phyloP scores from a whole-genome alignment of 2,797 vertebrate genomes.

The Heliangelus exortis region DNA sequence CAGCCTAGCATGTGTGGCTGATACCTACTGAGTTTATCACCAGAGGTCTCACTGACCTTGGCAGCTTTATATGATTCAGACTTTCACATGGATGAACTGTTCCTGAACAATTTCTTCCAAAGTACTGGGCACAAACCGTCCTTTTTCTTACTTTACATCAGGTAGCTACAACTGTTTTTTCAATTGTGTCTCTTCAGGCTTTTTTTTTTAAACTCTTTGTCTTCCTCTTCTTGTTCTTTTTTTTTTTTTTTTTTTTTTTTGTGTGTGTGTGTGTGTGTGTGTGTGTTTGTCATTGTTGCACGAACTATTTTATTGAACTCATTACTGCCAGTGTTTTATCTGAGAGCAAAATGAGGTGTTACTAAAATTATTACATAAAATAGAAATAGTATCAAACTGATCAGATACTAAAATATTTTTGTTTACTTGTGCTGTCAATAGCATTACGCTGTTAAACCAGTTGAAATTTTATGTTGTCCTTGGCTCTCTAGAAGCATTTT shows the following conservation, averaged over 20 bases:
- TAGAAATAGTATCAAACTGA: background rate
- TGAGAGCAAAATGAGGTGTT: background rate
- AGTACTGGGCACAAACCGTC: constrained; percentile 40
- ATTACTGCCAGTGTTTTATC: background rate
- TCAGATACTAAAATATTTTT: background rate
- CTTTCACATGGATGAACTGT: constrained; percentile 57
- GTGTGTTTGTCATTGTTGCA: background rate
- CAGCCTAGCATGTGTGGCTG: background rate
- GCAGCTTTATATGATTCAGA: constrained; percentile 24
- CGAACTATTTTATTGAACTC: background rate
- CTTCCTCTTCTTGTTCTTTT: too few species aligned
- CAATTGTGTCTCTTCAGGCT: background rate
- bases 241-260: too few species aligned
- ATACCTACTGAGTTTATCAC: constrained; percentile 45
- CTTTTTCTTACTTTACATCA: constrained; percentile 46
- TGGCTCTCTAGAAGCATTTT: background rate
- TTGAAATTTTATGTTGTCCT: background rate
- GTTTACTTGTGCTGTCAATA: background rate
- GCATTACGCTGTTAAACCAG: background rate
- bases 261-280: too few species aligned
- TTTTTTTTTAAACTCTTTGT: background rate
- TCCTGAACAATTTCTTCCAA: constrained; percentile 56
- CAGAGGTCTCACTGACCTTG: constrained; percentile 75
- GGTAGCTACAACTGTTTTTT: background rate
- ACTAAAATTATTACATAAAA: background rate